These are phyloP conservation scores for Oithona nana DNA, from an alignment of 2,888 invertebrate genomes.

Conservation along the genomic window DNA sequence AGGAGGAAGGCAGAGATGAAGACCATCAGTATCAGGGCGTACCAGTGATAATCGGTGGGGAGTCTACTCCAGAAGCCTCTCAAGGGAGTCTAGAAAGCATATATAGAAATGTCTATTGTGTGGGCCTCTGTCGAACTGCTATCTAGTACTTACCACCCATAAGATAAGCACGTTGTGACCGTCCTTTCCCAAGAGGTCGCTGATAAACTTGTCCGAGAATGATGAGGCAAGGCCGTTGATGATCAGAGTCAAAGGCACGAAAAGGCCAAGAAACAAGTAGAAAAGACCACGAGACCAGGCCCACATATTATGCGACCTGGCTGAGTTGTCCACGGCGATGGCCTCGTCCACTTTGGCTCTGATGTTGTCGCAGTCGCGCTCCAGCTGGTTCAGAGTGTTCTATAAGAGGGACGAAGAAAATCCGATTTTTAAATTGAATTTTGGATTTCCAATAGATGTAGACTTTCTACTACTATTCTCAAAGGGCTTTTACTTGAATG, in stretches of 20 bases:
- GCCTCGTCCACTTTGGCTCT: slow-evolving; percentile 28
- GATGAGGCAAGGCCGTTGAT: slow-evolving; percentile 27
- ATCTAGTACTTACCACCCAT: slow-evolving; percentile 18
- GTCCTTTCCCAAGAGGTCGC: slow-evolving; percentile 17
- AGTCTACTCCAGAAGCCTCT: slow-evolving; percentile 26
- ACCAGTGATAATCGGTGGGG: slow-evolving; percentile 26
- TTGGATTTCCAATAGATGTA: not conserved
- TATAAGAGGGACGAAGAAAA: not conserved
- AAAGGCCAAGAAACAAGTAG: slow-evolving; percentile 26
- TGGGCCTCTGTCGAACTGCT: too few relatives aligned
- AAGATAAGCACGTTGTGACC: slow-evolving; percentile 14
- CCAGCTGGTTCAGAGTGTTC: slow-evolving; percentile 35
- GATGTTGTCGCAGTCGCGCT: slow-evolving; percentile 34
- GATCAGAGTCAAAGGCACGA: slow-evolving; percentile 24
- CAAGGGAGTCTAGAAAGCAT: slow-evolving; percentile 26
- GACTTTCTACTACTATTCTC: not conserved
- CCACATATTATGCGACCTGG: slow-evolving; percentile 21
- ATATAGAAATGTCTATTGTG: not conserved
- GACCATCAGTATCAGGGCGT: slow-evolving; percentile 22
- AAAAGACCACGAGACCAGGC: slow-evolving; percentile 23
- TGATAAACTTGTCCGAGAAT: slow-evolving; percentile 23
- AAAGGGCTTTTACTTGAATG: slow-evolving; percentile 26
- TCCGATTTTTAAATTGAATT: not conserved
- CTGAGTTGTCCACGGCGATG: slow-evolving; percentile 28
- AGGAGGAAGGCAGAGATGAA: slow-evolving; percentile 27